Evolutionary conservation across 1,140 invertebrate species (phyloP).

Genomic region (Parasteatoda tepidariorum): DNA sequence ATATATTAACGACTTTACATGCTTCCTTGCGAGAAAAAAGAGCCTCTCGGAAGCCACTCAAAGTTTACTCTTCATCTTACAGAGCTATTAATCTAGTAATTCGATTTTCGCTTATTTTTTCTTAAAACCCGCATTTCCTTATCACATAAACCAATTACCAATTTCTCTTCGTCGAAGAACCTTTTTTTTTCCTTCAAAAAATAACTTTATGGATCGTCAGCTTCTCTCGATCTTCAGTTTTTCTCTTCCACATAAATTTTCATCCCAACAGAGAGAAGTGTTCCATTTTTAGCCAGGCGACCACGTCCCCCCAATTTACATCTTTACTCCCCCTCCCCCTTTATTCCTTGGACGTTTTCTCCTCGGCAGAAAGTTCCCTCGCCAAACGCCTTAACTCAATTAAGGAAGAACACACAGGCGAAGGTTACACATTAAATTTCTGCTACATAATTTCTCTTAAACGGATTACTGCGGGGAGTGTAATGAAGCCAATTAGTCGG

Average conservation of each 20-base stretch:
- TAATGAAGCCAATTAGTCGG: constrained; percentile 60
- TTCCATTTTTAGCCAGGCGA: not conserved
- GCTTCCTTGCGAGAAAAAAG: not conserved
- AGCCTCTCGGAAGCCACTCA: not conserved
- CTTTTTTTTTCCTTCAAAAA: no score
- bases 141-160: not conserved
- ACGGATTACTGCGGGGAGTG: constrained; percentile 51
- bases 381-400: constrained; percentile 56
- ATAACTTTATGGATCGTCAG: not conserved
- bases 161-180: not conserved
- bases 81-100: not conserved
- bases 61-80: not conserved
- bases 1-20: not conserved
- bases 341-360: no score
- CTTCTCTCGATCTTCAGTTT: not conserved
- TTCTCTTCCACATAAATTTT: not conserved
- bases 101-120: not conserved
- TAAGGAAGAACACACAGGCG: constrained; percentile 15
- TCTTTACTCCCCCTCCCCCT: not conserved
- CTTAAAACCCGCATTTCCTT: not conserved
- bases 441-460: constrained; percentile 59
- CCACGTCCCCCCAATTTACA: not conserved
- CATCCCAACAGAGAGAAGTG: not conserved
- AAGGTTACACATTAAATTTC: constrained; percentile 60
- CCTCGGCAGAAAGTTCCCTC: constrained; percentile 15